A percentile compares a stretch with the other conserved stretches of the same genome.
phyloP scores from a whole-genome alignment of 1,140 invertebrate species.

The Acyrthosiphon pisum region DNA sequence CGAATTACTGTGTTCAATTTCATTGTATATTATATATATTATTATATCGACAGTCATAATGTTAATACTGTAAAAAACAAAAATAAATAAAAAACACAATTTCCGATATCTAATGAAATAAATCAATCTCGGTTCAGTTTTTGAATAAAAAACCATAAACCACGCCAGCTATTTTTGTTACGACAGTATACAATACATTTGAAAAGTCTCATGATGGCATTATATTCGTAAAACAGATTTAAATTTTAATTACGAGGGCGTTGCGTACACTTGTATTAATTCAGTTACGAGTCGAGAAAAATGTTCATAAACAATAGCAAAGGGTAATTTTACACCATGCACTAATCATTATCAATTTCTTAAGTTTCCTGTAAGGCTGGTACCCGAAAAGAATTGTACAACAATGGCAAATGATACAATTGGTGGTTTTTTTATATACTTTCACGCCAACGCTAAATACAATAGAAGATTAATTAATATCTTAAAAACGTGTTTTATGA shows the following conservation, averaged over 20 bases:
- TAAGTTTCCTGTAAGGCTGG: neutral
- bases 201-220: neutral
- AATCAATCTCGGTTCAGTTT: neutral
- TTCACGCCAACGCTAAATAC: neutral
- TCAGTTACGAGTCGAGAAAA: neutral
- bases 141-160: neutral
- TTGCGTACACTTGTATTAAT: neutral
- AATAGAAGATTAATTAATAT: neutral
- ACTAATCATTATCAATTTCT: neutral
- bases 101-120: neutral
- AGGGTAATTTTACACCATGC: constrained; percentile 12
- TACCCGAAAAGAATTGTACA: neutral
- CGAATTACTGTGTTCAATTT: neutral
- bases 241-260: neutral
- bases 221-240: neutral
- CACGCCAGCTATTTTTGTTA: neutral
- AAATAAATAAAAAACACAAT: neutral
- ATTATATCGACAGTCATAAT: neutral
- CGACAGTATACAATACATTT: neutral
- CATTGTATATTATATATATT: neutral
- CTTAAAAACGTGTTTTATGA: neutral
- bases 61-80: neutral
- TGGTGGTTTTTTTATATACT: neutral
- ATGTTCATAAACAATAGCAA: constrained; percentile 1
- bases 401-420: neutral